A percentile compares a stretch with the other conserved stretches of the same genome.
phyloP scores from a whole-genome alignment of 2,888 invertebrate genomes.

The Sicus ferrugineus region DNA sequence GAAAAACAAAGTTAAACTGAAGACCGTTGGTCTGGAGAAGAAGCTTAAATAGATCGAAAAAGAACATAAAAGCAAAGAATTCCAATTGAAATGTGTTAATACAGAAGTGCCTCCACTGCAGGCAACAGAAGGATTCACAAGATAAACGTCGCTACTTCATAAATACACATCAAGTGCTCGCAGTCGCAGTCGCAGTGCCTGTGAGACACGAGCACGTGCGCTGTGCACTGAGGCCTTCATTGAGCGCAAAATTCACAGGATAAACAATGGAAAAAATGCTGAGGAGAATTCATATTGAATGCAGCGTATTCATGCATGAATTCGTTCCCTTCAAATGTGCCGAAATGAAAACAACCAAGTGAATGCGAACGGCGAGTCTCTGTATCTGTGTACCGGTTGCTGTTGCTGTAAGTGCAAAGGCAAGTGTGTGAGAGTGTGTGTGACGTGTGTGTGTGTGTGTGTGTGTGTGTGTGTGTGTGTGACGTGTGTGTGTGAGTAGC shows the following conservation, averaged over 20 bases:
- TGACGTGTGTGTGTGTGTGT: not conserved
- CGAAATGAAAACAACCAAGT: not conserved
- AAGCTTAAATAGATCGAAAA: too few relatives aligned
- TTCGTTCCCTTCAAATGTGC: not conserved
- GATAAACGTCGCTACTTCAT: slow-evolving; percentile 13
- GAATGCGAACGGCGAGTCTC: not conserved
- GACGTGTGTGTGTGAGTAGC: not conserved
- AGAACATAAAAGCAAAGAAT: slow-evolving; percentile 5
- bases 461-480: not conserved
- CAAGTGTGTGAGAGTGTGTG: too few relatives aligned
- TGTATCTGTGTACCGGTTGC: not conserved
- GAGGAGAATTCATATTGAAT: too few relatives aligned
- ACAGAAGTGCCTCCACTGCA: not conserved
- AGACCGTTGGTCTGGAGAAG: not conserved
- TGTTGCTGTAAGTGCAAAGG: too few relatives aligned
- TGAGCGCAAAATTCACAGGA: not conserved
- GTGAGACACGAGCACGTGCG: slow-evolving; percentile 17
- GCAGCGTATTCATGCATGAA: not conserved
- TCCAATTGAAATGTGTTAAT: slow-evolving; percentile 21
- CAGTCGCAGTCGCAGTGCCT: not conserved
- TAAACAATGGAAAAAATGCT: not conserved
- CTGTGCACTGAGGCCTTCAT: not conserved
- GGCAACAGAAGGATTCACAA: not conserved
- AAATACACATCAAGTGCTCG: too few relatives aligned
- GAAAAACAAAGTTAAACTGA: not conserved